A percentile compares a stretch with the other conserved stretches of the same genome.
Conservation (phyloP, 2,888 invertebrate species). For the Trissolcus brochymenae region DNA sequence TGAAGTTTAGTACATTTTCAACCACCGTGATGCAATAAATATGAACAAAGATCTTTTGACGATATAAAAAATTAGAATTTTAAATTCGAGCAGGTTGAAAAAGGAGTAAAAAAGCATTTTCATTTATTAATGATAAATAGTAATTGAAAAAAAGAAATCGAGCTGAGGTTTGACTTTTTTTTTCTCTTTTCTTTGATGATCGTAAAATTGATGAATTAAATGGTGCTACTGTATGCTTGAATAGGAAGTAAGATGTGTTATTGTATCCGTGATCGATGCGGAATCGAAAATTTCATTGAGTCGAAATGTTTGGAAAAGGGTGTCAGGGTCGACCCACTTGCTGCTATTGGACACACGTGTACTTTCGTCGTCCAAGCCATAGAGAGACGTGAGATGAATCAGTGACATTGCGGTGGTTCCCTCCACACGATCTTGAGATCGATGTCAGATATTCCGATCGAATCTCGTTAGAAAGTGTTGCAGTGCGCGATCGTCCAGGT, state of each 20-base stretch:
- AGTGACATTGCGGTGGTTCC: constrained; percentile 54
- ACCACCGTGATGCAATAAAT: too few species aligned
- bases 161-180: too few species aligned
- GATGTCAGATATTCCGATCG: constrained; percentile 58
- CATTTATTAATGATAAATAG: too few species aligned
- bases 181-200: too few species aligned
- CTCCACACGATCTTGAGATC: constrained; percentile 36
- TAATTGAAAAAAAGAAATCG: too few species aligned
- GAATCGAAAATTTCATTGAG: constrained; percentile 57
- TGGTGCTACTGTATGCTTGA: too few species aligned
- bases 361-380: constrained; percentile 63
- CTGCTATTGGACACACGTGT: constrained; percentile 38
- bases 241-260: constrained; percentile 14
- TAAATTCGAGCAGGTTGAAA: too few species aligned
- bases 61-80: too few species aligned
- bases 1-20: too few species aligned
- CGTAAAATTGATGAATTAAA: too few species aligned
- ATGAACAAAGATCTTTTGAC: too few species aligned
- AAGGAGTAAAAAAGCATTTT: too few species aligned
- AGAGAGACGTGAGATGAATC: constrained; percentile 61
- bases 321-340: constrained; percentile 67
- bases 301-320: constrained; percentile 61
- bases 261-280: constrained; percentile 12
- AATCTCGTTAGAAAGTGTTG: constrained; percentile 60
- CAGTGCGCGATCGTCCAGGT: constrained; percentile 14